Conservation (phyloP, 2,797 vertebrate genomes). For the Tragelaphus eurycerus region DNA sequence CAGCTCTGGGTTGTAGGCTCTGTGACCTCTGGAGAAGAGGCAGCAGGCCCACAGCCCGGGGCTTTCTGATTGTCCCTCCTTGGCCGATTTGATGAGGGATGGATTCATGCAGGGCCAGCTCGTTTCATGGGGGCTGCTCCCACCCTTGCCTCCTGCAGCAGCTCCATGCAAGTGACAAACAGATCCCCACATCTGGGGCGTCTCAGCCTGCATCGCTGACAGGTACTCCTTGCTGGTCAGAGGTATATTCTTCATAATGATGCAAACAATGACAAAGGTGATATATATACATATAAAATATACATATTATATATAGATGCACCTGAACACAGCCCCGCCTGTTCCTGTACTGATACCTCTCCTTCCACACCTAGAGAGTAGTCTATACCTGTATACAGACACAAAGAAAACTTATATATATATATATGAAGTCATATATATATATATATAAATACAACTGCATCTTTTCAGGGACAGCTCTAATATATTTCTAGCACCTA, state of each 20-base stretch:
- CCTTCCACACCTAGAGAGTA: constrained; percentile 50
- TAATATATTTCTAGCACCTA: constrained; percentile 69
- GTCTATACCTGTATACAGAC: constrained; percentile 56
- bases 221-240: constrained; percentile 54
- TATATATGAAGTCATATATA: constrained; percentile 2
- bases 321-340: constrained; percentile 39
- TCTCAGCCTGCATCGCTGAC: constrained; percentile 57
- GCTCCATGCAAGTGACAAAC: constrained; percentile 35
- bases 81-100: not conserved
- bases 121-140: constrained; percentile 50
- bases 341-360: constrained; percentile 58
- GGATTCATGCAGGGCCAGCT: not conserved
- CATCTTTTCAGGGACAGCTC: constrained; percentile 77
- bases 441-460: constrained; percentile 63
- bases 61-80: not conserved
- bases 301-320: constrained; percentile 67
- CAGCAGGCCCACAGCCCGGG: constrained; percentile 38
- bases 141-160: constrained; percentile 37
- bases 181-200: not conserved
- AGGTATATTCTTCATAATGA: not conserved
- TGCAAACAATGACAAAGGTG: constrained; percentile 35
- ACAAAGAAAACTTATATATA: constrained; percentile 56
- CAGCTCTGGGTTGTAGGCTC: constrained; percentile 9
- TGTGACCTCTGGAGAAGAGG: constrained; percentile 42
- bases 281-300: constrained; percentile 48